Evolutionary conservation across 2,113 vertebrate genomes (phyloP).

Genomic region (Lagopus leucura): DNA sequence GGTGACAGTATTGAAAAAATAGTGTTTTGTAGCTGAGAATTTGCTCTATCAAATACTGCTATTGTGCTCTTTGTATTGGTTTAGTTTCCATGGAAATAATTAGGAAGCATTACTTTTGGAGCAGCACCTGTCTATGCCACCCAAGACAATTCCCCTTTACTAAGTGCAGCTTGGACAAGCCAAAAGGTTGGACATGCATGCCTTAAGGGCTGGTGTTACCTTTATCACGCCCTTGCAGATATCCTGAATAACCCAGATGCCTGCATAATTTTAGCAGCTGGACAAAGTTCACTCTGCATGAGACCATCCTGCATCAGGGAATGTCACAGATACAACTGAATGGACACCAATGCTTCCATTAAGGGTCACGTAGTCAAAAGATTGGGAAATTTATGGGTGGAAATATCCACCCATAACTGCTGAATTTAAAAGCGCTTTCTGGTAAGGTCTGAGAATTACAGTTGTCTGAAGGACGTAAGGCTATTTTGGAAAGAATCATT

Average conservation of each 20-base stretch:
- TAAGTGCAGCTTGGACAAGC: no score
- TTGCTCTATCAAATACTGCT: no score
- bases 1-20: no score
- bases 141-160: no score
- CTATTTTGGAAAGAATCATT: not conserved
- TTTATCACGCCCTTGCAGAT: not conserved
- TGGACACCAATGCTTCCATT: not conserved
- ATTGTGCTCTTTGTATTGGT: no score
- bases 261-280: not conserved
- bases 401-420: not conserved
- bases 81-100: no score
- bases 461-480: not conserved
- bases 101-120: no score
- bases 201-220: not conserved
- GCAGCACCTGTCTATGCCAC: no score
- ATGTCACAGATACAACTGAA: rapidly evolving
- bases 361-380: not conserved
- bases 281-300: not conserved
- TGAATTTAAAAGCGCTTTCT: not conserved
- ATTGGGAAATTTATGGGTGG: not conserved
- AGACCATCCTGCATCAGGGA: not conserved
- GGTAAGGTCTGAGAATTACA: not conserved
- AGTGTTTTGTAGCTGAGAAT: no score
- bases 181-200: no score
- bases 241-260: not conserved